phyloP scores from a whole-genome alignment of 1,140 invertebrate genomes.

The Nephila pilipes region DNA sequence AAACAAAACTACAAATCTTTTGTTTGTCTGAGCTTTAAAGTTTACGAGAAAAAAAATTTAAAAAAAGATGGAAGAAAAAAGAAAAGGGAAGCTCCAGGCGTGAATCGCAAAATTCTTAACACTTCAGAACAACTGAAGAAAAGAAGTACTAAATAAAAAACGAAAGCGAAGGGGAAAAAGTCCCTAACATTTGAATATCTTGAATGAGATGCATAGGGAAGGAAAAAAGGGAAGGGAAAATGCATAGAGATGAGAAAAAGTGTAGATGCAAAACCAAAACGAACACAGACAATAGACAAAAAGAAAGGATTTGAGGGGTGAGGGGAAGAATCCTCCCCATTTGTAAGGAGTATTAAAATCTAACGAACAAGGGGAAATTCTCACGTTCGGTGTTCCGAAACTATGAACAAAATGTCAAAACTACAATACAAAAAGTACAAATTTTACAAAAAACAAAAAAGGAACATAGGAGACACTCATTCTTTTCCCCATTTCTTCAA shows the following conservation, averaged over 20 bases:
- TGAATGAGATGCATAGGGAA: not conserved
- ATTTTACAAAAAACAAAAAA: not conserved
- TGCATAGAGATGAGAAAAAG: not conserved
- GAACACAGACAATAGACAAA: slow-evolving; percentile 32
- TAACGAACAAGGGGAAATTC: slow-evolving; percentile 32
- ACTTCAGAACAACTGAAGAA: slow-evolving; percentile 7
- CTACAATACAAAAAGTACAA: not conserved
- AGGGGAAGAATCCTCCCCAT: not conserved
- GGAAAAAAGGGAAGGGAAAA: not conserved
- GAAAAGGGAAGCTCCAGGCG: not conserved
- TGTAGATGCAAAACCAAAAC: not conserved
- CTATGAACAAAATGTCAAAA: slow-evolving; percentile 12
- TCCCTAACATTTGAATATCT: not conserved
- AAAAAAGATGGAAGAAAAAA: not conserved
- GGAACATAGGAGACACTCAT: slow-evolving; percentile 2
- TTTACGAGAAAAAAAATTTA: not conserved
- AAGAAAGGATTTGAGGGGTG: not conserved
- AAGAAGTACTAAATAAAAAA: not conserved
- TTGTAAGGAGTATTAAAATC: slow-evolving; percentile 19
- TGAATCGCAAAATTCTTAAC: slow-evolving; percentile 18
- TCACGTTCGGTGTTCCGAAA: not conserved
- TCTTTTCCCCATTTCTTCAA: not conserved
- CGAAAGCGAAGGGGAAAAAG: not conserved
- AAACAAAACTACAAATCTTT: not conserved
- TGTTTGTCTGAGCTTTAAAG: not conserved